Percentiles rank a stretch among this genome's conserved stretches.
Conservation (phyloP, 2,888 invertebrate genomes). For the Neocrepidodera transversa region DNA sequence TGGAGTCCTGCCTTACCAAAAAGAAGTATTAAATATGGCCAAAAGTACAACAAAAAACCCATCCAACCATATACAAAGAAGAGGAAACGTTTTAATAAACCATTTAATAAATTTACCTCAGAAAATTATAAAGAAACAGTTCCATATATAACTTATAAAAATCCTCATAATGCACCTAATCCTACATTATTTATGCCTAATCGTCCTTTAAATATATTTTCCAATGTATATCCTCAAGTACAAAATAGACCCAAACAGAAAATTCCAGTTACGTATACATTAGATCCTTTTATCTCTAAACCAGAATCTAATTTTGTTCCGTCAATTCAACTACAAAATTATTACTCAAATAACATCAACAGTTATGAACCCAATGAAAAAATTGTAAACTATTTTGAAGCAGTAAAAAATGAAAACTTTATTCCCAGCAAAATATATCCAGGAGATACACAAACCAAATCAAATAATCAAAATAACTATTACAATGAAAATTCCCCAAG, state of each 20-base stretch:
- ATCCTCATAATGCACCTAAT: background rate
- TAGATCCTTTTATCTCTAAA: background rate
- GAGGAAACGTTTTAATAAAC: background rate
- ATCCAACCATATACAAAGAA: background rate
- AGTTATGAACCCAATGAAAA: background rate
- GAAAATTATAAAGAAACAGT: background rate
- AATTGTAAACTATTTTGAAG: slow-evolving; percentile 5
- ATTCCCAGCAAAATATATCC: background rate
- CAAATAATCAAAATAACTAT: background rate
- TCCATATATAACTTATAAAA: slow-evolving; percentile 15
- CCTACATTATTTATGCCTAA: background rate
- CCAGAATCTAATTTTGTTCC: background rate
- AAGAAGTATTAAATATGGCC: background rate
- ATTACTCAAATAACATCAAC: background rate
- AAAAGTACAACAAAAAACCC: slow-evolving; percentile 6
- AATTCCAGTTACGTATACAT: background rate
- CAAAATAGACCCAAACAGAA: background rate
- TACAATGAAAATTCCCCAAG: too few species aligned
- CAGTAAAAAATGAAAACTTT: slow-evolving; percentile 1
- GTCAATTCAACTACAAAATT: background rate
- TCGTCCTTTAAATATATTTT: background rate
- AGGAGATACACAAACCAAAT: background rate
- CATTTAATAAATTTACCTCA: background rate
- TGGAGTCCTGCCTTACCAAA: slow-evolving; percentile 2
- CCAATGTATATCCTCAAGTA: background rate